Percentiles rank a stretch among this genome's conserved stretches.
These are phyloP conservation scores for Eupithecia abbreviata DNA, from an alignment of 2,888 invertebrate species.

Conservation along the genomic window DNA sequence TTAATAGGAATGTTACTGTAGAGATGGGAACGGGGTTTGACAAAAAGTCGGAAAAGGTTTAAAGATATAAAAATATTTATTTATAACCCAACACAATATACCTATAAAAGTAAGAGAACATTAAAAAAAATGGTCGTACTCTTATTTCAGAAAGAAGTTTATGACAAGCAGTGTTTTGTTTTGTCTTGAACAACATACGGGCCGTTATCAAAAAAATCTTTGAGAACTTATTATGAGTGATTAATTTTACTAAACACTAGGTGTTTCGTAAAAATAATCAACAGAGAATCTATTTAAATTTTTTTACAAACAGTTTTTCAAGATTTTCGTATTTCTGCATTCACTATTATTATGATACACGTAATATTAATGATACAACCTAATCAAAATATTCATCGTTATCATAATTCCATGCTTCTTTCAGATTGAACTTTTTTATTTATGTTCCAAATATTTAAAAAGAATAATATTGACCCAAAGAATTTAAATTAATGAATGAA, in stretches of 20 bases:
- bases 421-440: neutral
- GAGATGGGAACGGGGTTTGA: neutral
- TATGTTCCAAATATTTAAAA: neutral
- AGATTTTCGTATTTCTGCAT: neutral
- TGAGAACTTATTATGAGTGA: neutral
- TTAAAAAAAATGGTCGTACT: too few species aligned
- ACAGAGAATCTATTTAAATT: too few species aligned
- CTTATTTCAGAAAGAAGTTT: neutral
- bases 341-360: too few species aligned
- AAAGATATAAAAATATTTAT: too few species aligned
- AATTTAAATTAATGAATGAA: too few species aligned
- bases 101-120: too few species aligned
- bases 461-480: too few species aligned
- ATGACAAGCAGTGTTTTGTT: neutral
- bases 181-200: neutral
- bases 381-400: neutral
- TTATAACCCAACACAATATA: neutral
- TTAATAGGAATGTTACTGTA: constrained; percentile 71
- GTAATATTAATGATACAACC: neutral
- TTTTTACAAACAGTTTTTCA: neutral
- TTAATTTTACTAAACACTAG: neutral
- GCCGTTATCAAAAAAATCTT: neutral
- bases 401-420: neutral
- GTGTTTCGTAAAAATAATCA: too few species aligned
- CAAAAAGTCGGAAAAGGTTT: constrained; percentile 1